Evolutionary conservation across 2,113 vertebrate genomes (phyloP), one percentile per base, ranked within the genome.

Genomic region (Macrotis lagotis): DNA sequence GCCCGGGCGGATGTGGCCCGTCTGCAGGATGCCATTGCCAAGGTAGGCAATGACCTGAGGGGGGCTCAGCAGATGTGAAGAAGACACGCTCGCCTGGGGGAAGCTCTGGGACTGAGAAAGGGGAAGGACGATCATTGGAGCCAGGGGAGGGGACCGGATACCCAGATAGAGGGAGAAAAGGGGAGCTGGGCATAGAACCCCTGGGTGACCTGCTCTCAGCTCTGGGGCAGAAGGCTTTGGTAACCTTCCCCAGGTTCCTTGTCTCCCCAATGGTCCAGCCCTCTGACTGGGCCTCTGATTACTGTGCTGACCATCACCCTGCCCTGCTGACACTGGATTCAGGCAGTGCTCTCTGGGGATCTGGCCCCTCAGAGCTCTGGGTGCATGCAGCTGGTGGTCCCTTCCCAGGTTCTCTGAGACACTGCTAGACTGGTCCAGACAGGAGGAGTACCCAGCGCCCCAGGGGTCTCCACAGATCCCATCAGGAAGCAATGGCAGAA

Each of bases 21-120:
- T 8, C 93, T 99, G 93, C 99, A 99, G 90, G 99, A 99, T 95
- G 95, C 99, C 91, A 98, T 99, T 91, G 99, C 98, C 89, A 99
- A 99, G 99, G 99, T 99, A 94, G 96, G 8, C 91, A 14, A 31
- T 31, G 8, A 16, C 16, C n/a, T 16, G 0, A 8, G 6, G 19
- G 2, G 66, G n/a, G n/a, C 22, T n/a, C n/a, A n/a, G n/a, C n/a
- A n/a, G n/a, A n/a, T n/a, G n/a, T n/a, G n/a, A n/a, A n/a, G n/a
- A n/a, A n/a, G n/a, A n/a, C n/a, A n/a, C n/a, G n/a, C n/a, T n/a
- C n/a, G n/a, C n/a, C n/a, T 0, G 16, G 37, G 66, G 8, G 37
- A 14, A 31, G 31, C 55, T 3, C 28, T 2, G 28, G 28, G 28
- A 3, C 28, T 12, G 28, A 59, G n/a, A n/a, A n/a, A n/a, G n/a